phyloP scores from a whole-genome alignment of 2,888 invertebrate genomes.

The Pollenia griseotomentosa region DNA sequence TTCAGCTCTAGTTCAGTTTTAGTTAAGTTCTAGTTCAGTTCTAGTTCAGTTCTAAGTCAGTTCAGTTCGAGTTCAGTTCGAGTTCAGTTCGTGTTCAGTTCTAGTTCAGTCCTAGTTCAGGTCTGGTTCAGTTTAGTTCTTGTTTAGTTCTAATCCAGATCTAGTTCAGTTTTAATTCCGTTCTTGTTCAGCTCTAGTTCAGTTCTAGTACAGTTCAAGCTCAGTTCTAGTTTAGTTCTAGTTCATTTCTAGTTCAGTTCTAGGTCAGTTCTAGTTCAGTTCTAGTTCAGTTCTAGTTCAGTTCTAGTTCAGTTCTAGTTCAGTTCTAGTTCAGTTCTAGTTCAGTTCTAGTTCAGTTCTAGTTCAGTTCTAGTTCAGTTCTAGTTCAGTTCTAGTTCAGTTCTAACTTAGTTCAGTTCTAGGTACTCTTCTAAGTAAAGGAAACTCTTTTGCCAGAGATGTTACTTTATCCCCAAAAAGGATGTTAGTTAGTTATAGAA shows the following conservation, averaged over 20 bases:
- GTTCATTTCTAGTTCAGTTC: conserved; percentile 9
- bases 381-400: not conserved
- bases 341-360: not conserved
- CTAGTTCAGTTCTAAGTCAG: not conserved
- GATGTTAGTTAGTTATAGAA: too few relatives aligned
- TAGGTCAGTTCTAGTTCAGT: conserved; percentile 9
- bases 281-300: not conserved
- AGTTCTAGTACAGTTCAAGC: conserved; percentile 6
- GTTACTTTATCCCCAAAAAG: too few relatives aligned
- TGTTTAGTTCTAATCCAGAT: not conserved
- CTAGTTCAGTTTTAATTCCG: conserved; percentile 11
- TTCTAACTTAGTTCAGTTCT: conserved; percentile 2
- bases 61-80: conserved; percentile 10
- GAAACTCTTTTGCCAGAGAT: too few relatives aligned
- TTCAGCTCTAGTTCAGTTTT: not conserved
- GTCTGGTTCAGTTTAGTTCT: not conserved
- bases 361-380: not conserved
- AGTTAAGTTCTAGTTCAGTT: conserved; percentile 11
- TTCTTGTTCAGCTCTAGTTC: conserved; percentile 4
- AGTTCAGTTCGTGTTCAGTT: conserved; percentile 9
- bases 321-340: conserved; percentile 8
- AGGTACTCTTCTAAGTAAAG: not conserved
- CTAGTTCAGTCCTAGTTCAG: conserved; percentile 13
- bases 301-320: conserved; percentile 3
- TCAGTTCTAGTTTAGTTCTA: conserved; percentile 8